These are phyloP conservation scores for Plotosus lineatus DNA, from an alignment of 2,113 vertebrate species.

Conservation along the genomic window DNA sequence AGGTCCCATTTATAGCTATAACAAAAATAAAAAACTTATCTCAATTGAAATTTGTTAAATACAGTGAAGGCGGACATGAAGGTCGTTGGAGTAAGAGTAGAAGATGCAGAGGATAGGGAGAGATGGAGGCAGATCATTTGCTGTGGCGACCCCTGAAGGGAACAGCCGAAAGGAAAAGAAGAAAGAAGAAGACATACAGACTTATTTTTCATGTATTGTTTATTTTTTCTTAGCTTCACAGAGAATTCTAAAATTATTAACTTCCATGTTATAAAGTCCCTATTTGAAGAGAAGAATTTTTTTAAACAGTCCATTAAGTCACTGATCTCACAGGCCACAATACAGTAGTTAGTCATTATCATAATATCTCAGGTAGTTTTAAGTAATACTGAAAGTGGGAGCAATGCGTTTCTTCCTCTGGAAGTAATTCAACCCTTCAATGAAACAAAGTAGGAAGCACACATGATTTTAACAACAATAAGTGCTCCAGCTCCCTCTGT, in stretches of 20 bases:
- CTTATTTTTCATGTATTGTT: background rate
- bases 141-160: no score
- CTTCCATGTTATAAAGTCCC: background rate
- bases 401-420: constrained; percentile 25
- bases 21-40: background rate
- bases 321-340: constrained; percentile 4
- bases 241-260: background rate
- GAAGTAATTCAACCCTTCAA: constrained; percentile 43
- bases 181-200: background rate
- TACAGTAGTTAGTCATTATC: constrained; percentile 23
- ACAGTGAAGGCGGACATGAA: no score
- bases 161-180: no score
- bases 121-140: no score
- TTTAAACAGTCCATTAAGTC: constrained; percentile 7
- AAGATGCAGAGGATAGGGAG: no score
- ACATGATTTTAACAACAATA: constrained; percentile 41
- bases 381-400: constrained; percentile 38
- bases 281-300: background rate
- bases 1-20: background rate
- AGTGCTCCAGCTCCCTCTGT: constrained; percentile 40
- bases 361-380: constrained; percentile 46
- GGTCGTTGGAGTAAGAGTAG: no score
- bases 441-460: constrained; percentile 37
- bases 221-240: background rate
- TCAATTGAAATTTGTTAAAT: background rate